These are phyloP conservation scores for Tetragnatha montana DNA, from an alignment of 2,888 invertebrate species.

Conservation along the genomic window DNA sequence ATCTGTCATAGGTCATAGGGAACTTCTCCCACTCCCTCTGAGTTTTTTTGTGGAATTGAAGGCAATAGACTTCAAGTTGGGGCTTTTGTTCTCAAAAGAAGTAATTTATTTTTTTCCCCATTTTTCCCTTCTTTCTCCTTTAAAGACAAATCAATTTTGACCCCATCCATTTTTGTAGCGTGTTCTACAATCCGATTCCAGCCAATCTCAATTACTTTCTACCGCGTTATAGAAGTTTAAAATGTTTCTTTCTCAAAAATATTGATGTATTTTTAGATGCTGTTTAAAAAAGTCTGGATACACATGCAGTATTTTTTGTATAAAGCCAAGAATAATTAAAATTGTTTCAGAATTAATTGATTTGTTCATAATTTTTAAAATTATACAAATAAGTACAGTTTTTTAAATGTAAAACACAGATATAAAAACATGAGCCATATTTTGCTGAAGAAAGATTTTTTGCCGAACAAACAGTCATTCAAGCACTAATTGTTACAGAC, in stretches of 20 bases:
- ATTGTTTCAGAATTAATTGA: too few species aligned
- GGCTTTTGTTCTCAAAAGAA: conserved; percentile 6
- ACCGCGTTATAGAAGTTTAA: not conserved
- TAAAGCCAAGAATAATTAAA: too few species aligned
- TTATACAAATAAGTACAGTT: too few species aligned
- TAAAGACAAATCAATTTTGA: conserved; percentile 21
- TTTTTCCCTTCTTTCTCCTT: not conserved
- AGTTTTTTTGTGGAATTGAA: not conserved
- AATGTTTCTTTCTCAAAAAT: not conserved
- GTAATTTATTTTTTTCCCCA: conserved; percentile 34
- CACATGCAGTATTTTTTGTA: too few species aligned
- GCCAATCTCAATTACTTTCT: not conserved
- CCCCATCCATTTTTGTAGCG: conserved; percentile 1
- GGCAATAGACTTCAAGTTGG: conserved; percentile 21
- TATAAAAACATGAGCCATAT: too few species aligned
- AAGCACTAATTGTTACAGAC: too few species aligned
- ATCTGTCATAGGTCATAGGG: conserved; percentile 36
- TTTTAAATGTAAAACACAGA: too few species aligned
- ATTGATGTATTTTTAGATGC: too few species aligned
- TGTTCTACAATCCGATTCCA: not conserved
- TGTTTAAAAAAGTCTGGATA: too few species aligned
- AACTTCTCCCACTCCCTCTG: not conserved
- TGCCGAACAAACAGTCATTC: too few species aligned
- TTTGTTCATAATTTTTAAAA: too few species aligned
- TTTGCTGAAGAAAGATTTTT: too few species aligned